Conservation (phyloP, 2,797 vertebrate species). For the Steatocranus sp. region DNA sequence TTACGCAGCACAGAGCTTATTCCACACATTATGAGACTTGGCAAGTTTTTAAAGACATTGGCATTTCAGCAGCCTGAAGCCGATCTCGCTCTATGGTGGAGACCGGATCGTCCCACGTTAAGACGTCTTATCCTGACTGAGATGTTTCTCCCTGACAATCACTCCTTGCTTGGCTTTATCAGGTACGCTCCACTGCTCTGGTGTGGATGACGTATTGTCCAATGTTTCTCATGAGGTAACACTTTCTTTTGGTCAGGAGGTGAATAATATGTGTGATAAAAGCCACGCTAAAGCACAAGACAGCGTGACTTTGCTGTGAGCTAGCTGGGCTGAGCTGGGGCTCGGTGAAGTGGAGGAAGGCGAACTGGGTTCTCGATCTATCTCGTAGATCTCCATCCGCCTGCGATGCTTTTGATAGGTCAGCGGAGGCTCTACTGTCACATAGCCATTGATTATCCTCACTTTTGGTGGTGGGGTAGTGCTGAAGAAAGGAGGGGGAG, state of each 20-base stretch:
- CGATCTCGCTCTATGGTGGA: background rate
- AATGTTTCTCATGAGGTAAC: constrained; percentile 25
- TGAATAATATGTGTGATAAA: constrained; percentile 63
- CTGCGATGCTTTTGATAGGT: constrained; percentile 79
- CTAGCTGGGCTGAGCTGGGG: constrained; percentile 44
- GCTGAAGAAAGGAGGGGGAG: constrained; percentile 42
- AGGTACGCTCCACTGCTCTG: constrained; percentile 28
- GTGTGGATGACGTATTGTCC: constrained; percentile 17
- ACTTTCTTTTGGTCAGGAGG: constrained; percentile 67
- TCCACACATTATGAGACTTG: constrained; percentile 8
- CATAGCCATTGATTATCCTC: constrained; percentile 83
- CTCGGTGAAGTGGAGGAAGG: constrained; percentile 25
- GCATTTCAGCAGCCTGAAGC: background rate
- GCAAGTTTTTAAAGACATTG: background rate
- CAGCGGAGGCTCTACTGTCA: constrained; percentile 81
- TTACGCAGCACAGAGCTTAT: constrained; percentile 10
- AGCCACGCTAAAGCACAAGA: constrained; percentile 60
- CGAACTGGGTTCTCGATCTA: background rate
- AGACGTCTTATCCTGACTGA: background rate
- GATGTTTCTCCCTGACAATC: background rate
- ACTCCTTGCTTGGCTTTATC: constrained; percentile 14
- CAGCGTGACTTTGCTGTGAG: constrained; percentile 48
- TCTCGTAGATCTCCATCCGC: constrained; percentile 7
- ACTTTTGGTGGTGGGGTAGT: constrained; percentile 81
- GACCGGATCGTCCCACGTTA: background rate